Conservation (phyloP, 2,797 vertebrate species). For the Macroramphosus scolopax region DNA sequence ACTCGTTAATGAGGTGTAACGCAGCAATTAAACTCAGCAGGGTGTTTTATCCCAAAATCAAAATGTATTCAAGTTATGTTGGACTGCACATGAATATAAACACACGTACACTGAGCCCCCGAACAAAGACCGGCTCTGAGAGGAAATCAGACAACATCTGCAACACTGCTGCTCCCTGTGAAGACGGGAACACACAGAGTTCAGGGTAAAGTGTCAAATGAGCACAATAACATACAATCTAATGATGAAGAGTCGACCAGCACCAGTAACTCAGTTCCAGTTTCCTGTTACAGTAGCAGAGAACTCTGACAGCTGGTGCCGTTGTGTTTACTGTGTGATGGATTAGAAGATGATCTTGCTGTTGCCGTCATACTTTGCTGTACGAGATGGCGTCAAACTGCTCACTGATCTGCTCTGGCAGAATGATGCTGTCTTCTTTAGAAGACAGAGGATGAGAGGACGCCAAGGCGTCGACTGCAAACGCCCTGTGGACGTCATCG, state of each 20-base stretch:
- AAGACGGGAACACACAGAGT: constrained; percentile 4
- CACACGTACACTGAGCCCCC: constrained; percentile 82
- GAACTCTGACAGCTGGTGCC: too few species aligned
- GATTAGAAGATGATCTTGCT: not conserved
- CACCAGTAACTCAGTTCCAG: not conserved
- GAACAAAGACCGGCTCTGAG: constrained; percentile 79
- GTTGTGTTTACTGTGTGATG: not conserved
- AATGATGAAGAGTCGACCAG: not conserved
- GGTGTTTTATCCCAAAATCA: too few species aligned
- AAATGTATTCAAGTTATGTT: not conserved
- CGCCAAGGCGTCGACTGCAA: constrained; percentile 81
- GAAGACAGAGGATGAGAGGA: constrained; percentile 88
- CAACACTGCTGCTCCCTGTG: constrained; percentile 77
- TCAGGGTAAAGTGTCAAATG: too few species aligned
- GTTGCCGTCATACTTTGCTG: constrained; percentile 48
- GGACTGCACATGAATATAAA: not conserved
- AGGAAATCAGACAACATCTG: constrained; percentile 91
- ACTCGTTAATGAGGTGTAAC: too few species aligned
- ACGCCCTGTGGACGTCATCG: constrained; percentile 78
- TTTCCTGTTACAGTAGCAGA: too few species aligned
- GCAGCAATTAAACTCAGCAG: too few species aligned
- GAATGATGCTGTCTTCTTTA: constrained; percentile 75
- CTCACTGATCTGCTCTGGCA: constrained; percentile 84
- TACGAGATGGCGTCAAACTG: constrained; percentile 88
- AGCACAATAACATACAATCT: not conserved